Evolutionary conservation across 2,113 vertebrate genomes (phyloP).

Genomic region (Cervus canadensis): DNA sequence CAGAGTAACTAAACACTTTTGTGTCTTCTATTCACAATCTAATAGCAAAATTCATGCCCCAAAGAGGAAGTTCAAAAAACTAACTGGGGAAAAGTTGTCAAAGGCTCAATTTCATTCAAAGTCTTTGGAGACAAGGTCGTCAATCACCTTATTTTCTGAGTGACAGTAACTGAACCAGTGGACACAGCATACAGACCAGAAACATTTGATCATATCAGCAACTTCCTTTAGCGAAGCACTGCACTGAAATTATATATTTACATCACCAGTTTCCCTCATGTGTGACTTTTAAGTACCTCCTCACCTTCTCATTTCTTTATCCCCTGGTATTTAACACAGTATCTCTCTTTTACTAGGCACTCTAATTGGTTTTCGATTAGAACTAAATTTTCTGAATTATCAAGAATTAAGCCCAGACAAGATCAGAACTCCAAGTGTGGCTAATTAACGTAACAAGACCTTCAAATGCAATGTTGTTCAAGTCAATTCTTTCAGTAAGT

Average conservation of each 20-base stretch:
- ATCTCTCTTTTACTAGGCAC: neutral
- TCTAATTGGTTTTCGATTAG: neutral
- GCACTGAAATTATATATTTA: neutral
- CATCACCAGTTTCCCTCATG: neutral
- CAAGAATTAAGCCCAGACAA: neutral
- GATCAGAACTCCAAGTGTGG: neutral
- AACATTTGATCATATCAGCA: neutral
- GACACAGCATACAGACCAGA: neutral
- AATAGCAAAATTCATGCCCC: neutral
- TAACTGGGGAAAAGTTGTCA: neutral
- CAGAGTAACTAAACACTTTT: neutral
- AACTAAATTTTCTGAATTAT: conserved; percentile 17
- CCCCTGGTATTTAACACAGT: neutral
- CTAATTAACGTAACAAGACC: neutral
- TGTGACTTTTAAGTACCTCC: neutral
- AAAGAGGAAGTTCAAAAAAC: conserved; percentile 23
- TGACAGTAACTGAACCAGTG: neutral
- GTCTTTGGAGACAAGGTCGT: neutral
- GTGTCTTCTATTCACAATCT: neutral
- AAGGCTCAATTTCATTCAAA: neutral
- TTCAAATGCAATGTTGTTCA: neutral
- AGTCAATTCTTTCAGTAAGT: neutral
- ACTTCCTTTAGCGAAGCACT: neutral
- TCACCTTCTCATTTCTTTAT: neutral
- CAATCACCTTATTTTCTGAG: conserved; percentile 18